These are phyloP conservation scores for Hyles lineata DNA, from an alignment of 2,888 invertebrate species.

Conservation along the genomic window DNA sequence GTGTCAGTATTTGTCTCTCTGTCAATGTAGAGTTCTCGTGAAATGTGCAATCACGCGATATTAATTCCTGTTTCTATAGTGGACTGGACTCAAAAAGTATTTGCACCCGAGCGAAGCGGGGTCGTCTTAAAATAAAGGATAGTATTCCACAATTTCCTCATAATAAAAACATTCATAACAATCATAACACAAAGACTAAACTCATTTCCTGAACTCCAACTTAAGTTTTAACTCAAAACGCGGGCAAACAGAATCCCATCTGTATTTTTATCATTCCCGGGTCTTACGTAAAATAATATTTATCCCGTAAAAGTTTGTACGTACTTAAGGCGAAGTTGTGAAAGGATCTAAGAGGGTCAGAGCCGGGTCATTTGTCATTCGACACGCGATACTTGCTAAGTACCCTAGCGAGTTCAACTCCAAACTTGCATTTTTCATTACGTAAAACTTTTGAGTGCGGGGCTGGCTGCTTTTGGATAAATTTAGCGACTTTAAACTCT, in stretches of 20 bases:
- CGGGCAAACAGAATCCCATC: constrained; percentile 13
- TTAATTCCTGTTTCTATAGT: no score
- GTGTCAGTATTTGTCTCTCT: no score
- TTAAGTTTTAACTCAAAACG: not conserved
- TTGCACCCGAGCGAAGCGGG: no score
- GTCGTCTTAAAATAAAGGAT: not conserved
- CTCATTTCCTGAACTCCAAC: not conserved
- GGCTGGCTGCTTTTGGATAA: constrained; percentile 31
- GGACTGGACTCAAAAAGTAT: no score
- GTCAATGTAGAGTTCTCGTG: no score
- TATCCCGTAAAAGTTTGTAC: constrained; percentile 50
- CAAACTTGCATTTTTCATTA: constrained; percentile 76
- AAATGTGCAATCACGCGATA: no score
- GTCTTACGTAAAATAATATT: constrained; percentile 49
- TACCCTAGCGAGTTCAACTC: constrained; percentile 59
- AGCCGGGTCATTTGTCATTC: constrained; percentile 72
- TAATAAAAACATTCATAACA: not conserved
- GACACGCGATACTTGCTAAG: constrained; percentile 73
- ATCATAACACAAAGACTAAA: not conserved
- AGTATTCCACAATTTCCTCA: not conserved
- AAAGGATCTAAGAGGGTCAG: constrained; percentile 62
- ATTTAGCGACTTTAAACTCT: not conserved
- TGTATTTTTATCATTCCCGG: constrained; percentile 13
- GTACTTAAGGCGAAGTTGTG: constrained; percentile 42
- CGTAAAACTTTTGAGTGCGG: constrained; percentile 56